Base-by-base conservation (phyloP, 2,797 vertebrate genomes). In the Streptopelia turtur region DNA sequence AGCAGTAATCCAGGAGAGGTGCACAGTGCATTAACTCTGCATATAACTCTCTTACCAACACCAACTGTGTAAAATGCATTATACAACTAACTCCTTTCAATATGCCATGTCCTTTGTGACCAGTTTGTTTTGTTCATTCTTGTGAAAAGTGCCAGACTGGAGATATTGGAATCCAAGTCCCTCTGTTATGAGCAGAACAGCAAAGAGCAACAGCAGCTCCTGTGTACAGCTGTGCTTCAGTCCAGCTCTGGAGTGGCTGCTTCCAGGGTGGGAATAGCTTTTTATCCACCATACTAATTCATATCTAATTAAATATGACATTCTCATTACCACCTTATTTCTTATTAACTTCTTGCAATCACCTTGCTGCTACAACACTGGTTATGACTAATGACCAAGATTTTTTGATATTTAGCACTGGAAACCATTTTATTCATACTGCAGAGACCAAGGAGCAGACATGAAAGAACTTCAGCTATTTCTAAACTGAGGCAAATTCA, bases 1-100 rank as follows among this genome's bases (percentile, higher is more conserved):
- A 66, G 50, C 35, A 65, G 69, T 84, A 87, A 91, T 66, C 61
- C 79, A 69, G 77, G 30, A 53, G 17, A 74, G 61, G 69, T 82
- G 85, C 85, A 76, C 83, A 77, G 69, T n/a, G n/a, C 52, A 68
- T 80, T 94, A 79, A 93, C 49, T 83, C 78, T 81, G 78, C 57
- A 63, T 81, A 43, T 31, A 75, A 79, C 52, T 89, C 66, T 50
- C 49, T 70, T 88, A 79, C 39, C 74, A 94, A 11, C 25, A 37
- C 41, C 30, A 53, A 37, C 41, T 43, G 45, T 5, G 15, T 49
- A 71, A 94, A 91, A 88, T 13, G 37, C 22, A 74, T 81, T 65
- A 47, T 16, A 56, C 71, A 74, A 22, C 4, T 2, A 93, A 65
- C 20, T 87, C 31, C 41, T 69, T 80, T 74, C 59, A 74, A 59